Conservation (phyloP, 2,113 vertebrate species). For the Apodemus speciosus region DNA sequence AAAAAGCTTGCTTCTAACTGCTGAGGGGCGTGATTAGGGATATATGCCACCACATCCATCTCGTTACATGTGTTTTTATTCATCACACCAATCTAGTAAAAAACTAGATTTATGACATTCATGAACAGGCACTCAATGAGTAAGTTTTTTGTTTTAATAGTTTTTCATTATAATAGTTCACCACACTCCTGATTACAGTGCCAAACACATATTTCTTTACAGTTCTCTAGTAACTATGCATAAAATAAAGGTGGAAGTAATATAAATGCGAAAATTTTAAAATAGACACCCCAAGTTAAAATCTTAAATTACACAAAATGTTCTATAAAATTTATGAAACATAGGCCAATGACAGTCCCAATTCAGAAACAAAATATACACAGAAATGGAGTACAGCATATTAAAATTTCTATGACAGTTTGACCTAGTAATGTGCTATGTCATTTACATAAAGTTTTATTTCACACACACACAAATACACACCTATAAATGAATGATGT, state of each 20-base stretch:
- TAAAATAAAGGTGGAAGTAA: slow-evolving; percentile 9
- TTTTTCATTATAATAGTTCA: slow-evolving; percentile 20
- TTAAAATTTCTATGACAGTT: slow-evolving; percentile 48
- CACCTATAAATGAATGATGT: neutral
- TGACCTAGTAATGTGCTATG: neutral
- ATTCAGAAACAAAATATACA: slow-evolving; percentile 41
- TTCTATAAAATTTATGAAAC: slow-evolving; percentile 36
- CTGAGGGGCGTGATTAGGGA: no score
- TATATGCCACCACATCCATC: neutral
- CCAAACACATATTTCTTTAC: slow-evolving; percentile 11
- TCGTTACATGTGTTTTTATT: neutral
- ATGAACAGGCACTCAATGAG: neutral
- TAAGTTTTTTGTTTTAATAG: neutral
- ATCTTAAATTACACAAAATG: slow-evolving; percentile 46
- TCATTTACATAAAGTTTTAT: slow-evolving; percentile 13
- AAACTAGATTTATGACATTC: neutral
- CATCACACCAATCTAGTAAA: neutral
- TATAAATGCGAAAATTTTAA: neutral
- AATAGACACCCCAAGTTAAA: slow-evolving; percentile 7
- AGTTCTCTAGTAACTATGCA: slow-evolving; percentile 35
- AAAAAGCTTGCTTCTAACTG: neutral
- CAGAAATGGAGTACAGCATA: neutral
- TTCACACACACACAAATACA: no score
- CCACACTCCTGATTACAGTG: neutral
- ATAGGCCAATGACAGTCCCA: neutral